phyloP scores from a whole-genome alignment of 2,797 vertebrate genomes.

The Pseudomugil tenellus region DNA sequence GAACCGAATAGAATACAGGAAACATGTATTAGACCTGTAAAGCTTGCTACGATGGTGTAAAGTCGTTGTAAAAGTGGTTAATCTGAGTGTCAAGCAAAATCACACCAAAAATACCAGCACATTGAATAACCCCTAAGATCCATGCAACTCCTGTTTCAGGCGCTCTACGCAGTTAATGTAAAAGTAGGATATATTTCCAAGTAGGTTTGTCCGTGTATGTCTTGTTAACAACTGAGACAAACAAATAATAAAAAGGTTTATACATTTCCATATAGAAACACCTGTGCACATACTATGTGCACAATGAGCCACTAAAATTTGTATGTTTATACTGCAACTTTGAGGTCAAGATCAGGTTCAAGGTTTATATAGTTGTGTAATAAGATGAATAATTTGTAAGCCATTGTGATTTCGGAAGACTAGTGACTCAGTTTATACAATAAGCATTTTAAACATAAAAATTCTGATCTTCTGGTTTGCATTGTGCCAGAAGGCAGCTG shows the following conservation, averaged over 20 bases:
- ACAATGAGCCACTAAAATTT: background rate
- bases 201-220: background rate
- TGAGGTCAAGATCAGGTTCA: background rate
- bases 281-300: background rate
- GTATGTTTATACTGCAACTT: background rate
- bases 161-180: background rate
- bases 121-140: background rate
- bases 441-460: constrained; percentile 12
- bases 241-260: too few species aligned
- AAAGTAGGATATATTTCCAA: background rate
- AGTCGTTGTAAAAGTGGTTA: background rate
- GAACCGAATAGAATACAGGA: constrained; percentile 82
- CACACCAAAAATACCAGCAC: background rate
- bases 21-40: constrained; percentile 68
- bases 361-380: background rate
- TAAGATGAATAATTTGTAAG: background rate
- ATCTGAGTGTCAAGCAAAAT: constrained; percentile 6
- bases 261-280: background rate
- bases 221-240: background rate
- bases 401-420: background rate
- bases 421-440: constrained; percentile 4
- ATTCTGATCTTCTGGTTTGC: constrained; percentile 30
- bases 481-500: constrained; percentile 49
- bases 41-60: constrained; percentile 12
- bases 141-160: background rate